Base-by-base conservation (phyloP, 2,113 vertebrate genomes). In the Labrus mixtus region DNA sequence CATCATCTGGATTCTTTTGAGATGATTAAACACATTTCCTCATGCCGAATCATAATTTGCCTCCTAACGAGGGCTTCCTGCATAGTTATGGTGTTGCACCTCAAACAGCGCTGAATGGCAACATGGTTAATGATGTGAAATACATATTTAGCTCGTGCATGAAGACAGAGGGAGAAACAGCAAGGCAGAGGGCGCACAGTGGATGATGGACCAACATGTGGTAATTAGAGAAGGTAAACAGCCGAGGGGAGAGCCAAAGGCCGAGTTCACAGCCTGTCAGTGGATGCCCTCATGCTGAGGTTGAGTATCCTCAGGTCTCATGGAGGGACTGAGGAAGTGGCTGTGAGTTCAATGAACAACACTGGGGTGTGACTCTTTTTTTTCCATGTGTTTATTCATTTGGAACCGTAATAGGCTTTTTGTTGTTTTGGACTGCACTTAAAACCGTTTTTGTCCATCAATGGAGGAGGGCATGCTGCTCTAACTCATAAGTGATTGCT, bases 151-250 rank as follows among this genome's bases (percentile, higher is more conserved):
- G 19, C 46, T 41, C 51, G 51, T 23, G 43, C 48, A 59, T 45
- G 41, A 54, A 58, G 17, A 65, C 19, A 0, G 43, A 22, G 59
- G 33, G 48, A 37, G 20, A 41, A 46, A 70, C 61, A 46, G 7
- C 1, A 39, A 20, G 37, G 57, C 13, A 19, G 54, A 55, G 16
- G 23, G 64, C 67, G 75, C 11, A 3, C 36, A 15, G 50, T 63
- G 66, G 72, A 76, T 61, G 62, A 75, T 84, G 70, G 63, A 63
- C 59, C 68, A 81, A 78, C 75, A 66, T 81, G 87, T 41, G 79
- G 74, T 85, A 90, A 91, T 90, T 87, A 90, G 84, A 71, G 75
- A 65, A 76, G 66, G 69, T 90, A 88, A 91, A 86, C 69, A 83
- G 72, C 85, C 87, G 78, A 58, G 12, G 76, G 83, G 78, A 66